Percentiles rank a stretch among this genome's conserved stretches.
Evolutionary conservation across 2,888 invertebrate species (phyloP).

Genomic region (Myopa tessellatipennis): DNA sequence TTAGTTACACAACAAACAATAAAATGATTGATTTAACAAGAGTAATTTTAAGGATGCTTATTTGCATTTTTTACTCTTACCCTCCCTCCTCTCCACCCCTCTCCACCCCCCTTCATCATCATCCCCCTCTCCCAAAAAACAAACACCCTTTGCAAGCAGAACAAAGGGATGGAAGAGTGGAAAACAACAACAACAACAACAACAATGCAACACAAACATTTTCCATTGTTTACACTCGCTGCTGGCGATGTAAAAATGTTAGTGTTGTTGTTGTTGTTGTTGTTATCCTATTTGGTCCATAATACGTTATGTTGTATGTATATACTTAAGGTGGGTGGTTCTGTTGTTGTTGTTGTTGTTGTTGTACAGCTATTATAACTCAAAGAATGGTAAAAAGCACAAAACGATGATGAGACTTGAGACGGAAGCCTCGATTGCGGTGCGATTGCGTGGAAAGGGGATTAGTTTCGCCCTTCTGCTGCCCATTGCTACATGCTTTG

Average conservation of each 20-base stretch:
- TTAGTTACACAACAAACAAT: conserved; percentile 2
- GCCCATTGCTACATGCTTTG: background rate
- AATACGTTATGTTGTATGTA: conserved; percentile 8
- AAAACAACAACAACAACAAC: background rate
- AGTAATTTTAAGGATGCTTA: background rate
- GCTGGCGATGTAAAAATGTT: conserved; percentile 28
- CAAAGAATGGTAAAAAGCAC: background rate
- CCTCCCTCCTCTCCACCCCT: no score
- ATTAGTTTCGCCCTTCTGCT: conserved; percentile 11
- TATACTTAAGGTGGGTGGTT: background rate
- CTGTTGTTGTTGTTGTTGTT: conserved; percentile 8
- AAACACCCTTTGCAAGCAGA: no score
- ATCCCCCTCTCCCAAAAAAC: no score
- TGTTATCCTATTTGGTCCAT: conserved; percentile 41
- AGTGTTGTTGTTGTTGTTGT: conserved; percentile 22
- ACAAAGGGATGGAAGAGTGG: background rate
- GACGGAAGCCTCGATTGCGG: no score
- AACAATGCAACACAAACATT: background rate
- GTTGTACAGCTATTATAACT: background rate
- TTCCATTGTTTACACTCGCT: background rate
- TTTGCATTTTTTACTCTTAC: background rate
- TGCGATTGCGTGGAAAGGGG: background rate
- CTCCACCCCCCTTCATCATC: no score
- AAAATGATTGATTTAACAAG: conserved; percentile 31
- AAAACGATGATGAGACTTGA: background rate